These are phyloP conservation scores for Mellilla xanthometata DNA, from an alignment of 2,888 invertebrate genomes.

Conservation along the genomic window DNA sequence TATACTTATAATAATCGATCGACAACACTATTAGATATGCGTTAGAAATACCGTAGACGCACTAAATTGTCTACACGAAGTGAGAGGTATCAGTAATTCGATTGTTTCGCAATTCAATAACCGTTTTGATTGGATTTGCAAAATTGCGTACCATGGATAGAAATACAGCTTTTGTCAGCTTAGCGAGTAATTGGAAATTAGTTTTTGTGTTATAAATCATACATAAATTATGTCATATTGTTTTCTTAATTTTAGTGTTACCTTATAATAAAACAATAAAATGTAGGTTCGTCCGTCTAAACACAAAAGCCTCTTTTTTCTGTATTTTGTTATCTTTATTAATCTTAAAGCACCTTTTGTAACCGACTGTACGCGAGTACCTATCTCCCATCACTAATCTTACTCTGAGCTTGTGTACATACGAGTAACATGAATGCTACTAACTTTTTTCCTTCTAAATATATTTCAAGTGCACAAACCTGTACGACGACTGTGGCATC, in stretches of 20 bases:
- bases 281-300: no score
- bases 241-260: no score
- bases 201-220: no score
- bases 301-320: no score
- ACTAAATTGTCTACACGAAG: constrained; percentile 4
- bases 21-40: constrained; percentile 3
- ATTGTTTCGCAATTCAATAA: constrained; percentile 9
- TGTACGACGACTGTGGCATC: constrained; percentile 90
- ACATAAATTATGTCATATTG: no score
- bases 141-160: neutral
- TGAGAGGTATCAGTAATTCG: constrained; percentile 7
- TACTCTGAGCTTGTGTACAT: constrained; percentile 21
- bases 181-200: no score
- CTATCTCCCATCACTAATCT: constrained; percentile 26
- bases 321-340: no score
- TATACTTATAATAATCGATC: neutral
- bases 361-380: constrained; percentile 21
- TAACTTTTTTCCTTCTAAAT: constrained; percentile 18
- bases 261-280: no score
- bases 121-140: constrained; percentile 1
- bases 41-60: constrained; percentile 4
- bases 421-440: constrained; percentile 21
- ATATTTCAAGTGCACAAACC: constrained; percentile 78
- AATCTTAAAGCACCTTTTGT: constrained; percentile 1
- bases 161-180: no score